Conservation (phyloP, 2,888 invertebrate species). For the Cheilosia scutellata region DNA sequence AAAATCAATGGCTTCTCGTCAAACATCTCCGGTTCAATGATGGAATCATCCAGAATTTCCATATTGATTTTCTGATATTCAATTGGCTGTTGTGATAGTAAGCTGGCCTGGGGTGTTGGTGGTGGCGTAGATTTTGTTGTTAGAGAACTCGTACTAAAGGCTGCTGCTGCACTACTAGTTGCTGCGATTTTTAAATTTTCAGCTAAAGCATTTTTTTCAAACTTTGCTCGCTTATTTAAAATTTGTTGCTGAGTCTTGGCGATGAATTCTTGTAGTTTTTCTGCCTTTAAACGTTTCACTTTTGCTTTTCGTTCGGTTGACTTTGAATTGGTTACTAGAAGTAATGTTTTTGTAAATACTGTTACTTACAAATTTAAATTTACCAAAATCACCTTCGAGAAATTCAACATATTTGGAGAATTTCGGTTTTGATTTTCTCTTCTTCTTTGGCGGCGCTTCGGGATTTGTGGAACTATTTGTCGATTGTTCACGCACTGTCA, state of each 20-base stretch:
- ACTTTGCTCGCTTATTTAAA: slow-evolving; percentile 78
- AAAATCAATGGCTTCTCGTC: slow-evolving; percentile 83
- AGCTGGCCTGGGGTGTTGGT: not conserved
- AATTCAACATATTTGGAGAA: slow-evolving; percentile 88
- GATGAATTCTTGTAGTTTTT: slow-evolving; percentile 88
- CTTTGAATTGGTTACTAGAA: slow-evolving; percentile 87
- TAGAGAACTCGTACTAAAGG: slow-evolving; percentile 56
- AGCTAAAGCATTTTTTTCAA: slow-evolving; percentile 73
- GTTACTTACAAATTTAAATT: slow-evolving; percentile 19
- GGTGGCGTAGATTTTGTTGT: not conserved
- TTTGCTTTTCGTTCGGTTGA: slow-evolving; percentile 88
- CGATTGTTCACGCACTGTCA: slow-evolving; percentile 79
- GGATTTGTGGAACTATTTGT: slow-evolving; percentile 79
- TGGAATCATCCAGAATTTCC: slow-evolving; percentile 79
- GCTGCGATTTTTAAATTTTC: slow-evolving; percentile 35
- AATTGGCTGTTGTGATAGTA: slow-evolving; percentile 78
- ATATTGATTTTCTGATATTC: slow-evolving; percentile 82
- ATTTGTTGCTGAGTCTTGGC: slow-evolving; percentile 84
- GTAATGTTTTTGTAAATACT: slow-evolving; percentile 80
- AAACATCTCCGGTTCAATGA: slow-evolving; percentile 79
- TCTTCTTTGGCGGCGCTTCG: slow-evolving; percentile 76
- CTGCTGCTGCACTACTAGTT: slow-evolving; percentile 16
- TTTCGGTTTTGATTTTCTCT: slow-evolving; percentile 77
- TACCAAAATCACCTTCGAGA: slow-evolving; percentile 86
- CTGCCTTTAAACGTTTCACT: slow-evolving; percentile 88